Percentiles rank a stretch among this genome's conserved stretches.
These are phyloP conservation scores for Antheraea assamensis DNA, from an alignment of 2,888 invertebrate genomes.

Conservation along the genomic window DNA sequence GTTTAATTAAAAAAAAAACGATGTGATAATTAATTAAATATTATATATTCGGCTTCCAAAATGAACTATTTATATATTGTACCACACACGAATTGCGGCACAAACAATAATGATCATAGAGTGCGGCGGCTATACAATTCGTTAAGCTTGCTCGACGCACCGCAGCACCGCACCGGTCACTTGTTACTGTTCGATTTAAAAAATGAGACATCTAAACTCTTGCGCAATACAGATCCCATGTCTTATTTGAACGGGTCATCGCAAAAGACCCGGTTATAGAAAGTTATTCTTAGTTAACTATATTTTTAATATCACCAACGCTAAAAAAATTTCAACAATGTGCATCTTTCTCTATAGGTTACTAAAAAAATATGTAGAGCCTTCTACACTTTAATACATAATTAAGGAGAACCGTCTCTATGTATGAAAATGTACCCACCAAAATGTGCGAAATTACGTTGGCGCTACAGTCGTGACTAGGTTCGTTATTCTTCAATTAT, in stretches of 20 bases:
- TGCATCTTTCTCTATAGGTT: no score
- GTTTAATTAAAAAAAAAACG: no score
- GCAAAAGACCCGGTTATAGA: not conserved
- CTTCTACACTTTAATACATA: no score
- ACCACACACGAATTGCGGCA: conserved; percentile 12
- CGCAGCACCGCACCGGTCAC: not conserved
- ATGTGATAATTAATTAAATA: no score
- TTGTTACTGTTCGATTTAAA: not conserved
- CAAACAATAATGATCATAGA: not conserved
- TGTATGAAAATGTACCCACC: no score
- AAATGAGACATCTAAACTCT: conserved; percentile 4
- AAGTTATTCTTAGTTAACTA: not conserved
- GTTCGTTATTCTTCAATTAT: no score
- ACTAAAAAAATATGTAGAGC: no score
- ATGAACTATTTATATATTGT: conserved; percentile 5
- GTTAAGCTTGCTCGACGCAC: not conserved
- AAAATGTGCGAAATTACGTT: no score
- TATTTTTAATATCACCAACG: not conserved
- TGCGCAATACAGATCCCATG: not conserved
- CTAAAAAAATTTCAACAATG: no score
- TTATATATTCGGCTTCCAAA: no score
- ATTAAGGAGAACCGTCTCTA: no score
- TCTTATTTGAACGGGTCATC: not conserved
- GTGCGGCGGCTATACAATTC: conserved; percentile 3
- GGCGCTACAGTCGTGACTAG: no score